phyloP scores from a whole-genome alignment of 2,888 invertebrate species.

The Asteroscopus sphinx region DNA sequence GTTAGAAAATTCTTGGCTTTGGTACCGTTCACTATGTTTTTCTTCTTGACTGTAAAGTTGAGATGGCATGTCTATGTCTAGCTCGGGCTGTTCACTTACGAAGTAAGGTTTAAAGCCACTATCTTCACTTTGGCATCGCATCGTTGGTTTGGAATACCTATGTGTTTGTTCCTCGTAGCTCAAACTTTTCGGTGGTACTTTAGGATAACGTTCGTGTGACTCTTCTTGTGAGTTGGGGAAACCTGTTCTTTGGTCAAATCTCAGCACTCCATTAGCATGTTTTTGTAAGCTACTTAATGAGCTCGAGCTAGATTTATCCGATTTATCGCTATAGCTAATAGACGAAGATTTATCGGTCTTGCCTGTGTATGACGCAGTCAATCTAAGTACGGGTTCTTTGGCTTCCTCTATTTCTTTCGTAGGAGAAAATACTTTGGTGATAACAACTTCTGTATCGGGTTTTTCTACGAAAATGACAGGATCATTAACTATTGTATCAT shows the following conservation, averaged over 20 bases:
- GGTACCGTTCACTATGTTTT: conserved; percentile 91
- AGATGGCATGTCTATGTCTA: conserved; percentile 89
- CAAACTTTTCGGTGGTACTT: conserved; percentile 84
- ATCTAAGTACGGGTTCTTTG: conserved; percentile 76
- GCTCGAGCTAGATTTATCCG: conserved; percentile 88
- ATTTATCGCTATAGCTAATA: conserved; percentile 87
- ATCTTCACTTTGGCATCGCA: conserved; percentile 91
- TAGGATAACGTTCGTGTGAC: conserved; percentile 78
- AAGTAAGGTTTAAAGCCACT: conserved; percentile 83
- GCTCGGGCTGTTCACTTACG: conserved; percentile 85
- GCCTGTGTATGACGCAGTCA: conserved; percentile 74
- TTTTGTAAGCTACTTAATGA: conserved; percentile 86
- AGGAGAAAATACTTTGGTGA: conserved; percentile 66
- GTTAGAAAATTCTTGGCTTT: conserved; percentile 91
- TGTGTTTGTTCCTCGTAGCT: conserved; percentile 85
- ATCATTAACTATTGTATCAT: conserved; percentile 85
- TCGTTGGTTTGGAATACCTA: conserved; percentile 85
- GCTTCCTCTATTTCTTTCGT: conserved; percentile 63
- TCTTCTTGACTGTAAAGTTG: conserved; percentile 91
- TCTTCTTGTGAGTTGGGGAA: conserved; percentile 71
- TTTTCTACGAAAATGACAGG: conserved; percentile 64
- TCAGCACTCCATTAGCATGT: conserved; percentile 79
- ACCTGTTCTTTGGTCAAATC: conserved; percentile 80
- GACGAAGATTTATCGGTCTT: conserved; percentile 86
- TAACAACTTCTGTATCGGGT: conserved; percentile 64